These are phyloP conservation scores for Raja brachyura DNA, from an alignment of 2,113 vertebrate genomes.

Conservation along the genomic window DNA sequence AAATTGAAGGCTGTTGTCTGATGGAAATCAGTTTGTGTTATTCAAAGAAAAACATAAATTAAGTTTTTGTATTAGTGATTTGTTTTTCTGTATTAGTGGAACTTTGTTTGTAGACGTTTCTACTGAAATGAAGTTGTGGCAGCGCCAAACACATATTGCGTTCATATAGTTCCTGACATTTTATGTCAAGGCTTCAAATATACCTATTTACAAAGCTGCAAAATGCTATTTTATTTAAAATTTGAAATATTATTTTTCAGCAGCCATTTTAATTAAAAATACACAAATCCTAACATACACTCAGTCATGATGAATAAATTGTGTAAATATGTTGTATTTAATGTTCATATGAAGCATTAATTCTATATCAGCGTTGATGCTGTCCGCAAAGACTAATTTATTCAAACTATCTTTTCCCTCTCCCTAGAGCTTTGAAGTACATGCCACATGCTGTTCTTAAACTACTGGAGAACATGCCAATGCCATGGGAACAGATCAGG, in stretches of 20 bases:
- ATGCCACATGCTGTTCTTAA: constrained; percentile 98
- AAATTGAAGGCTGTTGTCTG: background rate
- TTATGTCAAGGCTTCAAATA: background rate
- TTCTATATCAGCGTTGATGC: background rate
- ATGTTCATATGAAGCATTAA: background rate
- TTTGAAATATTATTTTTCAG: background rate
- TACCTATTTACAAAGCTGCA: background rate
- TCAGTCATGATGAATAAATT: background rate
- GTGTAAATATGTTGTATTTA: background rate
- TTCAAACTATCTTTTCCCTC: background rate
- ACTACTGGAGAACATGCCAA: constrained; percentile 97
- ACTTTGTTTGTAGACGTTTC: no score
- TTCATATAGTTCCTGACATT: background rate
- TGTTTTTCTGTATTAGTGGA: no score
- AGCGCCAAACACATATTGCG: no score
- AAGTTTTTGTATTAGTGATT: background rate
- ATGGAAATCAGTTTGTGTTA: background rate
- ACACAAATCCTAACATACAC: background rate
- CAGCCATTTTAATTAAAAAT: background rate
- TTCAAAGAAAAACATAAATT: no score
- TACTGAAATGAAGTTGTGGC: background rate
- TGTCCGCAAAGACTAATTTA: background rate
- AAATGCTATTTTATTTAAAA: background rate
- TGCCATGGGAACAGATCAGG: constrained; percentile 98
- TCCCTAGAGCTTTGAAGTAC: constrained; percentile 85